Conservation (phyloP, 2,113 vertebrate genomes). For the Nymphicus hollandicus region DNA sequence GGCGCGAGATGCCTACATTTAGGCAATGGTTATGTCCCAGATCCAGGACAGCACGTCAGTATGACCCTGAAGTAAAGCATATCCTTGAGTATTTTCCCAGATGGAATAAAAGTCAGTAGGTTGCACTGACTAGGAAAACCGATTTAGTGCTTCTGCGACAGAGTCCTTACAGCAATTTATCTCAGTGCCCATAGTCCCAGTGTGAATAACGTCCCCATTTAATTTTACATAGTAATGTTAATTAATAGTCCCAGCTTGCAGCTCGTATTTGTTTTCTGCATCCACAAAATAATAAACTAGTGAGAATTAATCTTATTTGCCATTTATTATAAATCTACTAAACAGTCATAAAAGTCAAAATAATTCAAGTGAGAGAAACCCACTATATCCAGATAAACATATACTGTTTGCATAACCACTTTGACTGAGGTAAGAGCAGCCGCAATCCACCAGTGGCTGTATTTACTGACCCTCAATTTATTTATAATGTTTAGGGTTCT, state of each 20-base stretch:
- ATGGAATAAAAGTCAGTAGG: neutral
- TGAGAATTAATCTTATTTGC: neutral
- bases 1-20: neutral
- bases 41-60: neutral
- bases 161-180: neutral
- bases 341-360: neutral
- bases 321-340: neutral
- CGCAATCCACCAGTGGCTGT: neutral
- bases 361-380: neutral
- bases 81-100: neutral
- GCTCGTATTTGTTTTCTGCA: neutral
- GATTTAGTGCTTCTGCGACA: too few relatives aligned
- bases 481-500: neutral
- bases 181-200: neutral
- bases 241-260: neutral
- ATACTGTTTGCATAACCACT: neutral
- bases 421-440: neutral
- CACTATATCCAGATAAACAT: neutral
- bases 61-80: neutral
- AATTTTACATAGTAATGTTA: neutral
- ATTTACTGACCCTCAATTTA: neutral
- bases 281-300: neutral
- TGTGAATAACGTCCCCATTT: neutral
- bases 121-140: neutral
- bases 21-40: neutral